A percentile compares a stretch with the other conserved stretches of the same genome.
Conservation (phyloP, 2,888 invertebrate genomes). For the Campoletis raptor region DNA sequence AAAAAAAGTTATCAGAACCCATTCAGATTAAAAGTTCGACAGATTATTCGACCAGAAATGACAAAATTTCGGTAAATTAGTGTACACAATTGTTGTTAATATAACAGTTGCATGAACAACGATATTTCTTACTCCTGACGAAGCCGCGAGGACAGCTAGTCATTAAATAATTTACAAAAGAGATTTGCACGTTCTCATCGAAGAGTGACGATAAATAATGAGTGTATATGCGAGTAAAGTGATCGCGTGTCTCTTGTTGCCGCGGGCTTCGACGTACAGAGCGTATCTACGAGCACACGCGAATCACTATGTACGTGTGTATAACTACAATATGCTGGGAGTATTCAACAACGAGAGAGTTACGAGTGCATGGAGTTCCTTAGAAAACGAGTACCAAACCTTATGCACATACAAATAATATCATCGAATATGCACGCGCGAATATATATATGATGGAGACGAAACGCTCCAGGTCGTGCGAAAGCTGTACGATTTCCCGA, state of each 20-base stretch:
- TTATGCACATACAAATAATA: background rate
- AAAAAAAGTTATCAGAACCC: too few species aligned
- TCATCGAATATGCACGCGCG: slow-evolving; percentile 20
- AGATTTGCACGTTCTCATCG: background rate
- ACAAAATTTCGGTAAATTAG: too few species aligned
- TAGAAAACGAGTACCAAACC: background rate
- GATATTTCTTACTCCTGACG: too few species aligned
- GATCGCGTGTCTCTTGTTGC: slow-evolving; percentile 55
- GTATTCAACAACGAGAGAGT: slow-evolving; percentile 48
- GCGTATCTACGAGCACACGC: background rate
- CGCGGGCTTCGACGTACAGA: background rate
- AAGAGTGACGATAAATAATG: slow-evolving; percentile 34
- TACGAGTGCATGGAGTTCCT: slow-evolving; percentile 44
- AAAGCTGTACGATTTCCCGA: slow-evolving; percentile 57
- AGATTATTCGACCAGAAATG: too few species aligned
- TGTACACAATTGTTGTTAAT: too few species aligned
- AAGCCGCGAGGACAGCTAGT: background rate
- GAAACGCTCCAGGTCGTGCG: slow-evolving; percentile 58
- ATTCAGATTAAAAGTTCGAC: too few species aligned
- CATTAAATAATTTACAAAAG: slow-evolving; percentile 59
- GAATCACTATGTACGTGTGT: background rate
- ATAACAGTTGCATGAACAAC: too few species aligned
- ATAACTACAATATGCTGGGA: slow-evolving; percentile 30
- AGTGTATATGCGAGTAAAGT: slow-evolving; percentile 48
- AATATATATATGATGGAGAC: slow-evolving; percentile 34